A percentile compares a stretch with the other conserved stretches of the same genome.
Conservation (phyloP, 2,797 vertebrate genomes). For the Myotis planiceps region DNA sequence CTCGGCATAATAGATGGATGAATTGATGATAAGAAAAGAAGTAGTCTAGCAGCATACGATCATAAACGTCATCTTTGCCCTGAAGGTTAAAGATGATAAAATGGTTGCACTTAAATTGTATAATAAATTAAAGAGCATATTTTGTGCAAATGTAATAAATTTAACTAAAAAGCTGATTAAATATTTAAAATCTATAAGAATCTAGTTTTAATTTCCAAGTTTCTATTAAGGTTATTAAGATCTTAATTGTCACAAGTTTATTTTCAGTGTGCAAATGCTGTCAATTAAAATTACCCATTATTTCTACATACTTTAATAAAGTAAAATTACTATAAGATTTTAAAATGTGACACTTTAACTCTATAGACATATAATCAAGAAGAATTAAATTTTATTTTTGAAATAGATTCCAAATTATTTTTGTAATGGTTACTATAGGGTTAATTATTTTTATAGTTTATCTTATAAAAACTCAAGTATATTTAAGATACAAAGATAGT, state of each 20-base stretch:
- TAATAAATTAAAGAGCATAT: slow-evolving; percentile 82
- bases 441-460: slow-evolving; percentile 72
- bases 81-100: slow-evolving; percentile 88
- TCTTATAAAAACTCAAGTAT: slow-evolving; percentile 55
- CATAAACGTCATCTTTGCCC: slow-evolving; percentile 99
- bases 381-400: slow-evolving; percentile 69
- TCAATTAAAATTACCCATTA: slow-evolving; percentile 76
- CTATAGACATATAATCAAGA: slow-evolving; percentile 56
- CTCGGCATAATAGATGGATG: slow-evolving; percentile 97
- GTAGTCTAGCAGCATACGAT: slow-evolving; percentile 98
- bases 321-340: slow-evolving; percentile 69
- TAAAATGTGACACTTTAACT: slow-evolving; percentile 67
- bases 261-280: slow-evolving; percentile 75
- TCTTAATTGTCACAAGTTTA: slow-evolving; percentile 67
- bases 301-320: slow-evolving; percentile 72
- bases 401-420: slow-evolving; percentile 64
- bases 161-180: slow-evolving; percentile 80
- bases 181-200: slow-evolving; percentile 80
- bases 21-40: slow-evolving; percentile 99
- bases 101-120: slow-evolving; percentile 84
- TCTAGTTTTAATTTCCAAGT: slow-evolving; percentile 79
- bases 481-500: slow-evolving; percentile 61
- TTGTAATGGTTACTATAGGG: slow-evolving; percentile 53
- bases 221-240: slow-evolving; percentile 73
- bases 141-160: slow-evolving; percentile 82